Conservation (phyloP, 2,888 invertebrate genomes). For the Pyrrhia umbra region DNA sequence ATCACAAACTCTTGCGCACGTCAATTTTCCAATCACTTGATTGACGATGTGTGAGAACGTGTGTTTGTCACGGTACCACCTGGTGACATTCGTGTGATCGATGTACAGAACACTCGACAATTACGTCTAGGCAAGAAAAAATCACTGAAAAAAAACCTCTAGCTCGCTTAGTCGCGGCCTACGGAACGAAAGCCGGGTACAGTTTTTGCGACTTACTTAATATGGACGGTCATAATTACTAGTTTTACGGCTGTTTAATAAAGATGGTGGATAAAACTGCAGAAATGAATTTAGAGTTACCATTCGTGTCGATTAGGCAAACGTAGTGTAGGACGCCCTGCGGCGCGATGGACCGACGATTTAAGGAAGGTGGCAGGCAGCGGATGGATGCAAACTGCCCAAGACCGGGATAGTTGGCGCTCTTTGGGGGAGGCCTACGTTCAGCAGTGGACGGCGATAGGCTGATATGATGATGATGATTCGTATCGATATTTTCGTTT, state of each 20-base stretch:
- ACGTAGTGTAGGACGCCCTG: too few relatives aligned
- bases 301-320: neutral
- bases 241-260: neutral
- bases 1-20: neutral
- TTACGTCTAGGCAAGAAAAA: neutral
- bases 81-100: conserved; percentile 28
- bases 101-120: conserved; percentile 6
- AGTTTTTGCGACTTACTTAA: neutral
- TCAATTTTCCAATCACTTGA: neutral
- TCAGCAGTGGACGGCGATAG: too few relatives aligned
- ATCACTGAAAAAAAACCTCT: neutral
- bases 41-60: neutral
- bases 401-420: too few relatives aligned
- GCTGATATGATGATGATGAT: too few relatives aligned
- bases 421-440: too few relatives aligned
- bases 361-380: too few relatives aligned
- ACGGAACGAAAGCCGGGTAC: neutral
- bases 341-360: too few relatives aligned
- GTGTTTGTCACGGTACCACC: conserved; percentile 1
- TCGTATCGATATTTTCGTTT: too few relatives aligned
- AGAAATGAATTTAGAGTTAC: too few relatives aligned
- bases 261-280: neutral
- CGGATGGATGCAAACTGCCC: too few relatives aligned
- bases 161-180: neutral
- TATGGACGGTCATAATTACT: neutral